Conservation (phyloP, 2,888 invertebrate species). For the Myathropa florea region DNA sequence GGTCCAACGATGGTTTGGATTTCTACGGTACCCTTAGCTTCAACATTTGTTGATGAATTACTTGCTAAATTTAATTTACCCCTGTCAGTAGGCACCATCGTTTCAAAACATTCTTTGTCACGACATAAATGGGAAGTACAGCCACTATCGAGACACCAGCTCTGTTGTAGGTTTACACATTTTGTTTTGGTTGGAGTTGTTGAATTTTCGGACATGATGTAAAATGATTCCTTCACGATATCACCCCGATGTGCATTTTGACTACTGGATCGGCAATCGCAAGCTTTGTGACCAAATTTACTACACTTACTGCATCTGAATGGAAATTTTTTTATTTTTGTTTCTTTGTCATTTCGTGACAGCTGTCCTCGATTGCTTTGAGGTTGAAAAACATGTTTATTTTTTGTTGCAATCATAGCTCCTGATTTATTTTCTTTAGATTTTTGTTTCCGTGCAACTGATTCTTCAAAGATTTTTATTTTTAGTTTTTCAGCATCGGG, state of each 20-base stretch:
- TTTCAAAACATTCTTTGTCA: neutral
- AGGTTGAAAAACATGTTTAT: too few species aligned
- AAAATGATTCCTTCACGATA: neutral
- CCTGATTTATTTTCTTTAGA: neutral
- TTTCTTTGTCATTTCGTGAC: too few species aligned
- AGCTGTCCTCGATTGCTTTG: too few species aligned
- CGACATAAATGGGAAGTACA: constrained; percentile 3
- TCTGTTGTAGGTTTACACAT: neutral
- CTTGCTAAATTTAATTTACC: neutral
- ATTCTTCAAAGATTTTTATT: constrained; percentile 26
- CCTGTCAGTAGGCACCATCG: neutral
- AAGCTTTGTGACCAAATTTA: constrained; percentile 2
- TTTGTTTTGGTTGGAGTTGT: neutral
- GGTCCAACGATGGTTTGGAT: neutral
- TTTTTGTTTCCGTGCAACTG: constrained; percentile 10
- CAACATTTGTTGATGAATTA: neutral
- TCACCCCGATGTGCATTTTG: neutral
- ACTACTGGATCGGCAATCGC: constrained; percentile 3
- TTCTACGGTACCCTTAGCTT: neutral
- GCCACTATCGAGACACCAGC: constrained; percentile 2
- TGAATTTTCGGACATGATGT: neutral
- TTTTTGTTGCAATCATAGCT: neutral
- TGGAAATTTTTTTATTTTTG: neutral
- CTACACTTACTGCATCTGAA: constrained; percentile 4
- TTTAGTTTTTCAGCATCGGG: constrained; percentile 24